Evolutionary conservation across 2,797 vertebrate species (phyloP).

Genomic region (Sebastes glaucus): DNA sequence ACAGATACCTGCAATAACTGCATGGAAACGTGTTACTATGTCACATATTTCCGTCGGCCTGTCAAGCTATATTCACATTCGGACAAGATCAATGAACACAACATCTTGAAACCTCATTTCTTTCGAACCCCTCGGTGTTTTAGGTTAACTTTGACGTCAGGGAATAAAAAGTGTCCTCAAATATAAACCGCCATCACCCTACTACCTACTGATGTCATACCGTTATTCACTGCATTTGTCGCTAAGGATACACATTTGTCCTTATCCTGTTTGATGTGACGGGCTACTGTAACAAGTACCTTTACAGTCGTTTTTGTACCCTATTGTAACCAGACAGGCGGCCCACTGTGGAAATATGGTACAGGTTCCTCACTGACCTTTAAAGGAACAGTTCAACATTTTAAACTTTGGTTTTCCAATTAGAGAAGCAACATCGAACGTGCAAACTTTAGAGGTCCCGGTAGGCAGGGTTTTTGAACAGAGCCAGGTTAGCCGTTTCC

Average conservation of each 20-base stretch:
- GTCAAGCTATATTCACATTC: neutral
- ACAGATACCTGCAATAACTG: neutral
- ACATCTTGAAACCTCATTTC: neutral
- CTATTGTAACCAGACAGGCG: neutral
- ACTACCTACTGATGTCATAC: neutral
- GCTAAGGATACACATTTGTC: neutral
- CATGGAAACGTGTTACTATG: neutral
- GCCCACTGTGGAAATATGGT: neutral
- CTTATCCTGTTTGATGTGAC: neutral
- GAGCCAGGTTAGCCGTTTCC: neutral
- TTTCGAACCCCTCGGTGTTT: neutral
- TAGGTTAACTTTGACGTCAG: neutral
- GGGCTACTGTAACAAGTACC: too few relatives aligned
- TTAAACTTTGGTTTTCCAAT: neutral
- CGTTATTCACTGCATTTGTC: neutral
- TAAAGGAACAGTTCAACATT: neutral
- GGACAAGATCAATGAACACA: neutral
- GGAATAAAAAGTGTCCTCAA: neutral
- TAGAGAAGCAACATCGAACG: neutral
- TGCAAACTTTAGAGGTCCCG: neutral
- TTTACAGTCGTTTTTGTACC: neutral
- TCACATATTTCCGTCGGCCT: neutral
- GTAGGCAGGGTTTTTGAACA: neutral
- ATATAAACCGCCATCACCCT: neutral
- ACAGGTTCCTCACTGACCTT: neutral